These are phyloP conservation scores for Perca fluviatilis DNA, from an alignment of 2,113 vertebrate species.

Conservation along the genomic window DNA sequence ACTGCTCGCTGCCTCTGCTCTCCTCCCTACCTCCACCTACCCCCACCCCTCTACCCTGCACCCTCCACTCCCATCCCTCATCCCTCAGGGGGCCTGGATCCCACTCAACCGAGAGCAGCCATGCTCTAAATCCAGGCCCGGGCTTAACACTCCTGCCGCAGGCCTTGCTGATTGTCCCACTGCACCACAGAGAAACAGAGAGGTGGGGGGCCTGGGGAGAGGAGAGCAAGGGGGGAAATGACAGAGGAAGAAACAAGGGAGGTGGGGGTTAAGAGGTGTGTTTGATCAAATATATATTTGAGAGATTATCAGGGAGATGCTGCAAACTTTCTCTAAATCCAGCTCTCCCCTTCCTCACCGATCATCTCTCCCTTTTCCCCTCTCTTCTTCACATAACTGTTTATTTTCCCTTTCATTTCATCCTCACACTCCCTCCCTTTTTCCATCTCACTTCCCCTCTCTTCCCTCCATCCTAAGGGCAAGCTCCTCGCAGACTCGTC, in stretches of 20 bases:
- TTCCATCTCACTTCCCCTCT: constrained; percentile 64
- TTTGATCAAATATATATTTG: constrained; percentile 54
- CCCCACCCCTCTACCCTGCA: constrained; percentile 35
- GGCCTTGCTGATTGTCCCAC: constrained; percentile 71
- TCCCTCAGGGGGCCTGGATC: constrained; percentile 77
- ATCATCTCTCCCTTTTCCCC: constrained; percentile 22
- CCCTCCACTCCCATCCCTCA: constrained; percentile 49
- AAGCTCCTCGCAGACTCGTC: constrained; percentile 75
- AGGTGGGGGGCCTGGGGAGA: constrained; percentile 51
- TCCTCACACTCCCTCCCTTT: constrained; percentile 62
- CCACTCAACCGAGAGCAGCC: constrained; percentile 72
- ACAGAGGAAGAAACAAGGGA: constrained; percentile 36
- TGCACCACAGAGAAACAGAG: constrained; percentile 55
- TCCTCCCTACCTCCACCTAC: constrained; percentile 36
- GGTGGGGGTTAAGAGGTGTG: constrained; percentile 14
- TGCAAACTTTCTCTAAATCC: constrained; percentile 15
- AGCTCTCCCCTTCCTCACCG: constrained; percentile 21
- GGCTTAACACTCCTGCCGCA: constrained; percentile 66
- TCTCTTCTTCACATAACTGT: constrained; percentile 48
- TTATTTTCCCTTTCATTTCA: constrained; percentile 72
- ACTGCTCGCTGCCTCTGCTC: constrained; percentile 69
- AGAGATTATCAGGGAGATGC: constrained; percentile 32
- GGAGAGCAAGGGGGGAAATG: constrained; percentile 19
- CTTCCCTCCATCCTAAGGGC: constrained; percentile 70
- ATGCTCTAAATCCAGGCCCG: constrained; percentile 76